Base-by-base conservation (phyloP, 2,797 vertebrate species). In the Sciurus vulgaris region DNA sequence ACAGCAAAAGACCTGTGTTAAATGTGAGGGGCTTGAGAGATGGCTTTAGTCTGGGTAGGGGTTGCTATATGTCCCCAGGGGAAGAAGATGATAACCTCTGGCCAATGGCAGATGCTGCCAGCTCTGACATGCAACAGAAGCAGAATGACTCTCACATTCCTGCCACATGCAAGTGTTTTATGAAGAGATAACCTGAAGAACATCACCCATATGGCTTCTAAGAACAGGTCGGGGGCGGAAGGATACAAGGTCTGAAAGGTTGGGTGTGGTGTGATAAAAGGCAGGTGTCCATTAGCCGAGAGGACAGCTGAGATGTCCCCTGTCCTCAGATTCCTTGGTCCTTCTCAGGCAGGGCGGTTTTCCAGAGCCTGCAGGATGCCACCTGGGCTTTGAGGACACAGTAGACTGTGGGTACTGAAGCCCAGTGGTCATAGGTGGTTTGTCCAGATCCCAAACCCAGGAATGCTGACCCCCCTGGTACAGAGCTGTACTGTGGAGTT, bases 1-100 rank as follows among this genome's bases (percentile, higher is more conserved):
- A 18, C 1, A 3, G 18, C 0, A 24, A 18, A 5, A 35, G 44
- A 20, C 9, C 44, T 22, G 54, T 8, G 15, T 7, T 7, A n/a
- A 33, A 9, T 12, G 1, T 5, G n/a, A 59, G n/a, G 20, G 61
- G 26, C 69, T 35, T 33, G 28, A 47, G 59, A 76, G 38, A 44
- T 0, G 1, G 15, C 17, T 91, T 65, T 18, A 13, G 5, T 12
- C 28, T 30, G 28, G 14, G 65, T 30, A 44, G 65, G 44, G 18
- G 81, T 35, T 24, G n/a, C n/a, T 13, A 4, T 28, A 8, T 33
- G 38, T 84, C 35, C 35, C 77, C 2, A 0, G 35, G 1, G 67
- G 24, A 38, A 10, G 38, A 59, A 18, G 28, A 61, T 33, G 33
- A 78, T n/a, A 22, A 1, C 33, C 20, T 74, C 63, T 70, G 6